Percentiles rank a stretch among this genome's conserved stretches.
These are phyloP conservation scores for Dromaius novaehollandiae DNA, from an alignment of 2,113 vertebrate genomes.

Conservation along the genomic window DNA sequence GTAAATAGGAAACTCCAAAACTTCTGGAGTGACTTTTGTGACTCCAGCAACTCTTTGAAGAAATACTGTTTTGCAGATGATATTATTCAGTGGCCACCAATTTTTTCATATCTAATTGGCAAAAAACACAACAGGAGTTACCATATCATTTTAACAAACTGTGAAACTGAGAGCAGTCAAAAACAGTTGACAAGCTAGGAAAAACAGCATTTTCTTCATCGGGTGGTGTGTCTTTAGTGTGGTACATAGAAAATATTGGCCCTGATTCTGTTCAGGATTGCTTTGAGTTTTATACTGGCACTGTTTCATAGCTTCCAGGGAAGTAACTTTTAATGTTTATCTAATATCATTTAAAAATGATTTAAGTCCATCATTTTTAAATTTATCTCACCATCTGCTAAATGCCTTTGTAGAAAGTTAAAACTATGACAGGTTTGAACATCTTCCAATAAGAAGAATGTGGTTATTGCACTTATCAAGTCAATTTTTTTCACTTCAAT, in stretches of 20 bases:
- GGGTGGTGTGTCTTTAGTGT: not conserved
- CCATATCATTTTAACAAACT: conserved; percentile 18
- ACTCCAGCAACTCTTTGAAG: not conserved
- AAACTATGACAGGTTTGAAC: not conserved
- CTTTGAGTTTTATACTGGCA: conserved; percentile 12
- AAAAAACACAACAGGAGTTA: not conserved
- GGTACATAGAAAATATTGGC: not conserved
- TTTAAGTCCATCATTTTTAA: conserved; percentile 4
- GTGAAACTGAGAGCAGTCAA: conserved; percentile 45
- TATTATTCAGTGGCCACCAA: not conserved
- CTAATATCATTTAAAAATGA: not conserved
- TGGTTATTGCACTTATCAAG: not conserved
- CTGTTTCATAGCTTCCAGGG: not conserved
- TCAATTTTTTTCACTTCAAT: not conserved
- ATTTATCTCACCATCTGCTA: not conserved
- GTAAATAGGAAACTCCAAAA: not conserved
- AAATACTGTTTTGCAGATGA: not conserved
- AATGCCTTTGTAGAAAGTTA: not conserved
- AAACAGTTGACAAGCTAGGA: not conserved
- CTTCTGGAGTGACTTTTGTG: not conserved
- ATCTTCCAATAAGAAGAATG: not conserved
- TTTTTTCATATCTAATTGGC: not conserved
- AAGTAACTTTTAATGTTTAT: not conserved
- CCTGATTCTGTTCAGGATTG: not conserved
- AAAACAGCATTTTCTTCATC: not conserved